phyloP scores from a whole-genome alignment of 2,113 vertebrate genomes.

The Oxygymnocypris stewartii region DNA sequence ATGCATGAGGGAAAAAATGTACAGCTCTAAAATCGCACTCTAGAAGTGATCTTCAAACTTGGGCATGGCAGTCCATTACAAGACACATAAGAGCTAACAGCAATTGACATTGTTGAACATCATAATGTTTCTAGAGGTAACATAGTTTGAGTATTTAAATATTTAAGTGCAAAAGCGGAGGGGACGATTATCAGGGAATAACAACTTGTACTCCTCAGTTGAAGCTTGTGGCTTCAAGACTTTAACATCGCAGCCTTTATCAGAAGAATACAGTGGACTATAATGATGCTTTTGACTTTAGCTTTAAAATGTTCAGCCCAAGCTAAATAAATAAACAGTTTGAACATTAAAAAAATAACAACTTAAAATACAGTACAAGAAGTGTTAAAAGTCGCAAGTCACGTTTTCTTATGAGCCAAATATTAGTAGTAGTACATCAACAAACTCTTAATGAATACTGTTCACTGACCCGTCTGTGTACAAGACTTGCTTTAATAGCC shows the following conservation, averaged over 20 bases:
- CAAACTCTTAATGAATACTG: background rate
- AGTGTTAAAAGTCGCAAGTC: background rate
- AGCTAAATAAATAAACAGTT: no score
- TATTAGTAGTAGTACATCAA: slow-evolving; percentile 7
- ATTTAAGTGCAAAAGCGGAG: background rate
- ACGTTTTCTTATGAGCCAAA: background rate
- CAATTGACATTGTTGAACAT: background rate
- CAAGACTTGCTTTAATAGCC: slow-evolving; percentile 36
- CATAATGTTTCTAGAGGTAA: background rate
- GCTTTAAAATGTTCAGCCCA: no score
- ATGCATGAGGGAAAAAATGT: background rate
- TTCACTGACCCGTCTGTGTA: background rate
- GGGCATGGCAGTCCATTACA: background rate
- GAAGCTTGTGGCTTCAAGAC: background rate
- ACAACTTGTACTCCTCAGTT: background rate
- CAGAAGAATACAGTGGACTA: background rate
- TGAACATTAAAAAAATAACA: background rate
- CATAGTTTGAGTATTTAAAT: background rate
- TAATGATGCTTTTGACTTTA: background rate
- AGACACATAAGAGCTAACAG: background rate
- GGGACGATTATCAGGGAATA: background rate
- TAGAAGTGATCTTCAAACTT: background rate
- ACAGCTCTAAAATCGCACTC: background rate
- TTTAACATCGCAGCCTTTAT: background rate
- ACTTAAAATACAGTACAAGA: background rate